Base-by-base conservation (phyloP, 1,140 invertebrate species). In the Drosophila athabasca region DNA sequence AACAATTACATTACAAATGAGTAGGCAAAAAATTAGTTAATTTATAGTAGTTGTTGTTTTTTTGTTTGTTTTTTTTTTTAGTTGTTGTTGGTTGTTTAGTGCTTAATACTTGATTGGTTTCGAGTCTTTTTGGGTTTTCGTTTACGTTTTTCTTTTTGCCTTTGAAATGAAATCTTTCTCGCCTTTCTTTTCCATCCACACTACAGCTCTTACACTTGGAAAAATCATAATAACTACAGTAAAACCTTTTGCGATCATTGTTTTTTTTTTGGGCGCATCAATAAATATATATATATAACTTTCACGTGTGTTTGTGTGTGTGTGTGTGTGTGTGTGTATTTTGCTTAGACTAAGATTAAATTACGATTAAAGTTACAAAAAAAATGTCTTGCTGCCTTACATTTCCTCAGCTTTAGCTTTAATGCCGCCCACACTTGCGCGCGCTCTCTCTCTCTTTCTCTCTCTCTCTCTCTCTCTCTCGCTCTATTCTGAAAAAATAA, bases 51-150 rank as follows among this genome's bases (percentile, higher is more conserved):
- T 58, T 55, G 57, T 69, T 69, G 78, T 79, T 79, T 54, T 58
- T 76, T 66, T 79, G 69, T 66, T 88, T 73, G 51, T 61, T 52
- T 62, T 70, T 64, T 19, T 66, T 79, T 72, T 66, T 88, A 70
- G 51, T 61, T 52, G 65, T 70, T 59, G 48, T 62, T 64, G 60
- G 58, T 81, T 78, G 50, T 90, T 79, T 72, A 75, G 73, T 90
- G 78, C 83, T 90, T 90, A 90, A 90, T 90, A 90, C 90, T 90
- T 90, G 84, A 83, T 83, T 90, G 90, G 90, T 90, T 90, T 90
- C 85, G 90, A 90, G 90, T 90, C 90, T 90, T 90, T 78, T 84
- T 89, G 66, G 66, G 79, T 71, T 69, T 74, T 68, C 31, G 51
- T 76, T 62, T 62, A 57, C 58, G 6, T 52, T 72, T 60, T 77